These are phyloP conservation scores for Coremacera marginata DNA, from an alignment of 2,888 invertebrate genomes.

Conservation along the genomic window DNA sequence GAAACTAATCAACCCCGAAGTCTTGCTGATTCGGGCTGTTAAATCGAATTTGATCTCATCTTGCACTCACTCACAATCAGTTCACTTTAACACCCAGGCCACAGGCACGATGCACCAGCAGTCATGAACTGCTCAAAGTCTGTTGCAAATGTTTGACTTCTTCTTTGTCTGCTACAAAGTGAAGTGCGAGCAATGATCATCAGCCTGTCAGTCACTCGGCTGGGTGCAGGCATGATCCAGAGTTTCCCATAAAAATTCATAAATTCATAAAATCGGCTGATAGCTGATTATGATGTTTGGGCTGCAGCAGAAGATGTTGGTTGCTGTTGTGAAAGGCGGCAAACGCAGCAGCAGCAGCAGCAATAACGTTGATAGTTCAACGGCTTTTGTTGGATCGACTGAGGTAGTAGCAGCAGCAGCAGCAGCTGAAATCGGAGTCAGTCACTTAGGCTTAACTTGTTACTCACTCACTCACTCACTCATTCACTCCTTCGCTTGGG, in stretches of 20 bases:
- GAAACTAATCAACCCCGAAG: slow-evolving; percentile 25
- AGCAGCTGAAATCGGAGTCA: slow-evolving; percentile 34
- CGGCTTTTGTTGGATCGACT: slow-evolving; percentile 53
- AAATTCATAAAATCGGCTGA: slow-evolving; percentile 26
- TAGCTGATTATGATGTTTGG: slow-evolving; percentile 43
- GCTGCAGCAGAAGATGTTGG: slow-evolving; percentile 53
- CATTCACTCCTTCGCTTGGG: slow-evolving; percentile 3
- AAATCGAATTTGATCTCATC: not conserved
- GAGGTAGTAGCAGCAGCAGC: slow-evolving; percentile 12
- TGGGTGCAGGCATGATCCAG: not conserved
- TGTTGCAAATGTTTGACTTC: slow-evolving; percentile 3
- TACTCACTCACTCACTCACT: slow-evolving; percentile 3
- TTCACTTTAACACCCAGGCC: slow-evolving; percentile 1
- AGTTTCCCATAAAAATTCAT: slow-evolving; percentile 4
- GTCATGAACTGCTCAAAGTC: slow-evolving; percentile 3
- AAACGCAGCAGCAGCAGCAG: slow-evolving; percentile 8
- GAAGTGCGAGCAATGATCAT: not conserved
- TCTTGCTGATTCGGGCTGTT: slow-evolving; percentile 1
- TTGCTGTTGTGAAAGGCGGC: slow-evolving; percentile 26
- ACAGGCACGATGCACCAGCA: not conserved
- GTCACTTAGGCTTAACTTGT: slow-evolving; percentile 25
- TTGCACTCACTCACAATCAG: not conserved
- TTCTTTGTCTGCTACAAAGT: not conserved
- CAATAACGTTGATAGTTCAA: slow-evolving; percentile 64
- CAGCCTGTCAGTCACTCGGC: not conserved